A percentile compares a stretch with the other conserved stretches of the same genome.
Conservation (phyloP, 2,113 vertebrate genomes). For the Rhadina sibilatrix region DNA sequence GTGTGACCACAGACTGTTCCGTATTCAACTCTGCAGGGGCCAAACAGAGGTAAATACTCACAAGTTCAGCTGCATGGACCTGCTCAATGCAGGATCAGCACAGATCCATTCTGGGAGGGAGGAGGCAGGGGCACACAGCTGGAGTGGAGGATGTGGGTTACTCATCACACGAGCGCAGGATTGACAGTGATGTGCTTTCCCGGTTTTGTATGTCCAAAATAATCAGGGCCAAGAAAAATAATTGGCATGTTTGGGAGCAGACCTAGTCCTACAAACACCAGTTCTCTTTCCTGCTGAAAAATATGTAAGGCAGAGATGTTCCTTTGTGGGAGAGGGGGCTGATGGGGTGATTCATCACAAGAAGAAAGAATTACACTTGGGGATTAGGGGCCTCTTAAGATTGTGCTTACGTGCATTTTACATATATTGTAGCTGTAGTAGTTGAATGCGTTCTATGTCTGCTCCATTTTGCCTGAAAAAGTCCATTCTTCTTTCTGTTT, state of each 20-base stretch:
- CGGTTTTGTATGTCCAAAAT: neutral
- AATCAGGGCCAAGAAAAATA: neutral
- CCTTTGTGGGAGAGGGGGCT: accelerated
- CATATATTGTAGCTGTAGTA: neutral
- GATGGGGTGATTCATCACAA: neutral
- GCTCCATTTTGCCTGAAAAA: neutral
- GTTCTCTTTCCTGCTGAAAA: neutral
- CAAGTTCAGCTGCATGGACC: neutral
- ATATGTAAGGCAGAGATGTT: neutral
- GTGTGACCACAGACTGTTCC: too few species aligned
- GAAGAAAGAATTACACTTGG: neutral
- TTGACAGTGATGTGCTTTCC: accelerated
- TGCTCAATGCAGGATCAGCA: neutral
- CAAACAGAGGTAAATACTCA: neutral
- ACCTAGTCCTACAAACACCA: neutral
- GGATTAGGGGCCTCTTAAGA: neutral
- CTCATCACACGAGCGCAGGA: accelerated
- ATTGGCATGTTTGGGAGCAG: neutral
- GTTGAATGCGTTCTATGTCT: neutral
- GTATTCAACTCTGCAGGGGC: neutral
- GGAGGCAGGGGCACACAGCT: neutral
- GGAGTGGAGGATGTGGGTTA: neutral
- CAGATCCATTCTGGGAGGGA: neutral
- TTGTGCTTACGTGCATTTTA: neutral
- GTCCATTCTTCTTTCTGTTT: neutral